A percentile compares a stretch with the other conserved stretches of the same genome.
These are phyloP conservation scores for Sanderia malayensis DNA, from an alignment of 30 jellyfish, hydroid and myxozoan genomes.

Conservation along the genomic window DNA sequence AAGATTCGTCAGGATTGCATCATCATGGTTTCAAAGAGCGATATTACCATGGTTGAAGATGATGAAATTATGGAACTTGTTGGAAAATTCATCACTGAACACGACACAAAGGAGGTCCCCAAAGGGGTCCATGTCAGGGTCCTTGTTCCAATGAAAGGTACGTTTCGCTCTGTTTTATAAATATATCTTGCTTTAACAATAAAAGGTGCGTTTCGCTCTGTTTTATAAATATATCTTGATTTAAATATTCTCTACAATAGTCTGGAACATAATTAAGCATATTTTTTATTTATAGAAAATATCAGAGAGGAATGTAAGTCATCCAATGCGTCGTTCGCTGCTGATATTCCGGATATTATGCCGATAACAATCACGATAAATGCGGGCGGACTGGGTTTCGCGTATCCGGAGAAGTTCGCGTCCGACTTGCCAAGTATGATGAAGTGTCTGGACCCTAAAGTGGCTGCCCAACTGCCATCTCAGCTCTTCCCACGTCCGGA, in stretches of 20 bases:
- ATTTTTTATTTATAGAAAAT: slow-evolving; percentile 19
- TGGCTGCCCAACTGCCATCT: slow-evolving; percentile 55
- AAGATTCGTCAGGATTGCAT: slow-evolving; percentile 32
- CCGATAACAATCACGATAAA: slow-evolving; percentile 39
- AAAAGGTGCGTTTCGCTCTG: slow-evolving; percentile 45
- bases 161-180: too few relatives aligned
- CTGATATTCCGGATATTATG: slow-evolving; percentile 44
- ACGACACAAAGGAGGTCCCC: slow-evolving; percentile 55
- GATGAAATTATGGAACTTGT: slow-evolving; percentile 12
- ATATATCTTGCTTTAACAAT: too few relatives aligned
- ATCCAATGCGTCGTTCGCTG: slow-evolving; percentile 9
- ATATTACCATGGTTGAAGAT: slow-evolving; percentile 24
- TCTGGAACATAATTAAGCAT: too few relatives aligned
- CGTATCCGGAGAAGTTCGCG: slow-evolving; percentile 53
- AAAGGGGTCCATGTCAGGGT: slow-evolving; percentile 51
- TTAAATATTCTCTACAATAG: too few relatives aligned
- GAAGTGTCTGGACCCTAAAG: slow-evolving; percentile 57
- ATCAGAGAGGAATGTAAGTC: slow-evolving; percentile 45
- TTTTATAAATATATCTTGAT: too few relatives aligned
- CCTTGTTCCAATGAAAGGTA: slow-evolving; percentile 62
- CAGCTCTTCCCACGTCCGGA: slow-evolving; percentile 55
- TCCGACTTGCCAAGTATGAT: slow-evolving; percentile 66
- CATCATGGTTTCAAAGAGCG: slow-evolving; percentile 31
- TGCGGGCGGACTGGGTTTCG: slow-evolving; percentile 47
- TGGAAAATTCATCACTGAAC: background rate